phyloP scores from a whole-genome alignment of 2,888 invertebrate genomes.

The Hypselothyrea guttata region DNA sequence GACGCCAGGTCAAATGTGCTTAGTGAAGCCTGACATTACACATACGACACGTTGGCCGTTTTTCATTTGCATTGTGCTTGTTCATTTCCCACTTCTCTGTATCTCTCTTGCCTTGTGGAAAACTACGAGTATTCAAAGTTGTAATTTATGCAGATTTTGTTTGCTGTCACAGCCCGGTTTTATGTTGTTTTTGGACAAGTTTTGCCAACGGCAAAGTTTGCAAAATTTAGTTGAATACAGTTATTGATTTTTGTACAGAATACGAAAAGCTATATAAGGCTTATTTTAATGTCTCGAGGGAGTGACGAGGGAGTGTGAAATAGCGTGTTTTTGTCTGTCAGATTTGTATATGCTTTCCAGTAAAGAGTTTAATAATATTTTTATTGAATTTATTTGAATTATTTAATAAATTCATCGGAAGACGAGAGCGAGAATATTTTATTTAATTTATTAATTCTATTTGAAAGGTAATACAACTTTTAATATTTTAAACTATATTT shows the following conservation, averaged over 20 bases:
- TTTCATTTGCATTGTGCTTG: not conserved
- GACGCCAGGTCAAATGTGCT: slow-evolving; percentile 42
- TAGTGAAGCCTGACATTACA: slow-evolving; percentile 26
- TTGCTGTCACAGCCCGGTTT: slow-evolving; percentile 1
- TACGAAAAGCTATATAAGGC: not conserved
- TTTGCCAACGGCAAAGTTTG: slow-evolving; percentile 7
- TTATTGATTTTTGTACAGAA: slow-evolving; percentile 54
- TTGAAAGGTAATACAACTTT: too few species aligned
- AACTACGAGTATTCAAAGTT: slow-evolving; percentile 28
- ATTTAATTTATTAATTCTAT: too few species aligned
- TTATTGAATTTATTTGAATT: too few species aligned
- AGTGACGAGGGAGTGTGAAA: not conserved
- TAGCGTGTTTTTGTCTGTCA: not conserved
- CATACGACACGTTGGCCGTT: slow-evolving; percentile 32
- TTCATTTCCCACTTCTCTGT: not conserved
- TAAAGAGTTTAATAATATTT: too few species aligned
- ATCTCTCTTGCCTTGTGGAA: slow-evolving; percentile 31
- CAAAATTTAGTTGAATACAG: slow-evolving; percentile 32
- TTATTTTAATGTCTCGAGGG: not conserved
- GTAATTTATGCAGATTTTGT: not conserved
- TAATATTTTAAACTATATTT: too few species aligned
- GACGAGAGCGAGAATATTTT: not conserved
- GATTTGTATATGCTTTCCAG: too few species aligned
- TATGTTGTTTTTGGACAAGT: slow-evolving; percentile 21
- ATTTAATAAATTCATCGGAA: not conserved